Base-by-base conservation (phyloP, 2,113 vertebrate species). In the Thalassoma bifasciatum region DNA sequence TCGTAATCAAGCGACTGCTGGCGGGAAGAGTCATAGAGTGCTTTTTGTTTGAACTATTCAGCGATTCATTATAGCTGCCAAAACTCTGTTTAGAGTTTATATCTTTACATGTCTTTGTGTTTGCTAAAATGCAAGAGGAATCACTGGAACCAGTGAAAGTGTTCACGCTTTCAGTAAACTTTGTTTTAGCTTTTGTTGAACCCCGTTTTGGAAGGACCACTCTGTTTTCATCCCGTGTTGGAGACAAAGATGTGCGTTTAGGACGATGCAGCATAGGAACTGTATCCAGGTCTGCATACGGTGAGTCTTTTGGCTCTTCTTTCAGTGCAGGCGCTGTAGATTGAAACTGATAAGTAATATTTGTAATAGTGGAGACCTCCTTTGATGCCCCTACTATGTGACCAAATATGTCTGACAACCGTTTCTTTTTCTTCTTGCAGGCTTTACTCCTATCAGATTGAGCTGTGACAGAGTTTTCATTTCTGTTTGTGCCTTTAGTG, bases 241-340 rank as follows among this genome's bases (percentile, higher is more conserved):
- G 66, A 38, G 87, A 75, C 19, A 81, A 26, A 0, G 90, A 68
- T 4, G 84, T 75, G 40, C 89, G 92, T 86, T 94, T 94, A 0
- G 92, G 90, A 47, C 93, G 92, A 53, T 92, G 84, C 42, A 93
- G 90, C 73, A 89, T 84, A 0, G 93, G 93, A 63, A 94, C 88
- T 0, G 92, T 87, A 66, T 94, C 92, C 40, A 93, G 90, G 73
- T 94, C 92, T 14, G 90, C 76, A 59, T 93, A 93, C 0, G 89
- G 93, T 1, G 91, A 93, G 72, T 93, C 92, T 76, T 74, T 72
- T 3, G 72, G 75, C 58, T 91, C 88, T 19, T 91, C 83, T 75
- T 88, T 87, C 53, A 86, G 69, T 24, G 87, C 47, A 69, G 26
- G 40, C n/a, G 79, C 51, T 54, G 77, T 69, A 61, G 81, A 68